phyloP scores from a whole-genome alignment of 2,113 vertebrate genomes.

The Nycticebus coucang region DNA sequence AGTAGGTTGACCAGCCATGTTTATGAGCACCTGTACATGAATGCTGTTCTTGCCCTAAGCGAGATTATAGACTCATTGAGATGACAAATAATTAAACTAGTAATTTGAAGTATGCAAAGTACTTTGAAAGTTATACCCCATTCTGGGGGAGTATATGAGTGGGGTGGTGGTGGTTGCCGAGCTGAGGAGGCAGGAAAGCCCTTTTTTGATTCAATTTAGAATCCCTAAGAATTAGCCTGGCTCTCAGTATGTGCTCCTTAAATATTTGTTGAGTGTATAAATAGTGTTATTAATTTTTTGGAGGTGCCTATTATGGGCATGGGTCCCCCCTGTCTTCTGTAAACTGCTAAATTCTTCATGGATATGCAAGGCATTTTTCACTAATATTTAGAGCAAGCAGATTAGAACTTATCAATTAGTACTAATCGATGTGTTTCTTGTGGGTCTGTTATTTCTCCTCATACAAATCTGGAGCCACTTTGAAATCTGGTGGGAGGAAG shows the following conservation, averaged over 20 bases:
- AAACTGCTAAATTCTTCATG: background rate
- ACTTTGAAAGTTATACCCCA: background rate
- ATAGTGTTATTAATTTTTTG: background rate
- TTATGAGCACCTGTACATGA: background rate
- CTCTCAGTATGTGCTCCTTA: background rate
- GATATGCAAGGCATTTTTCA: background rate
- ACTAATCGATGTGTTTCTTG: background rate
- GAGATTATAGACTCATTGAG: background rate
- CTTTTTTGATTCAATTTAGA: background rate
- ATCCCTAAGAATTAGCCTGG: background rate
- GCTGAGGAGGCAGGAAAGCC: background rate
- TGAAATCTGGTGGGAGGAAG: background rate
- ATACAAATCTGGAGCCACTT: constrained; percentile 12
- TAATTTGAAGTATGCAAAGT: background rate
- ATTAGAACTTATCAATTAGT: background rate
- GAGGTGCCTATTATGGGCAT: background rate
- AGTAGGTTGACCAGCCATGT: background rate
- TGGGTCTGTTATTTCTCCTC: background rate
- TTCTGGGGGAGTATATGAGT: background rate
- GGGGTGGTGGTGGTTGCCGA: background rate
- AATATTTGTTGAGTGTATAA: background rate
- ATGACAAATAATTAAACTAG: background rate
- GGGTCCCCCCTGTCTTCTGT: background rate
- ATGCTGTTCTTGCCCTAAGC: background rate
- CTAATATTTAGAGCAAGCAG: background rate